phyloP scores from a whole-genome alignment of 2,113 vertebrate genomes.

The Pygathrix nemaeus region DNA sequence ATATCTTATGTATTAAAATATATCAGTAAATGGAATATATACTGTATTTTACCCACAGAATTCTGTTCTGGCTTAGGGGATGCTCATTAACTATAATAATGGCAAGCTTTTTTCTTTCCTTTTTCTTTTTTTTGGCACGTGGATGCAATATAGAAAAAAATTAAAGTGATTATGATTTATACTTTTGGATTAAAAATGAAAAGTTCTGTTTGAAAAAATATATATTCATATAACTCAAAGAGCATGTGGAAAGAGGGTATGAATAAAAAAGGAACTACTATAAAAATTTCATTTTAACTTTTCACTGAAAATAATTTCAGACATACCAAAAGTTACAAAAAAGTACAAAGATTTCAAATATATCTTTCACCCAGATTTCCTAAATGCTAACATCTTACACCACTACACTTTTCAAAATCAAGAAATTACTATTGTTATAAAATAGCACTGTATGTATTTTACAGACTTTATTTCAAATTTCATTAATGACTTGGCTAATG shows the following conservation, averaged over 20 bases:
- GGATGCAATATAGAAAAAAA: not conserved
- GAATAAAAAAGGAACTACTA: not conserved
- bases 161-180: not conserved
- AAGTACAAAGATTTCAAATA: not conserved
- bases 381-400: not conserved
- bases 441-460: not conserved
- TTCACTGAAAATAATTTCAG: slow-evolving; percentile 20
- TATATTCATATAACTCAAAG: not conserved
- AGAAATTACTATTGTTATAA: not conserved
- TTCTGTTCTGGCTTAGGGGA: not conserved
- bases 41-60: not conserved
- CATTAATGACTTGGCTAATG: not conserved
- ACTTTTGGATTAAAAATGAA: slow-evolving; percentile 15
- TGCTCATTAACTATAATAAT: not conserved
- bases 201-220: not conserved
- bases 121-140: not conserved
- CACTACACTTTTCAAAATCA: not conserved
- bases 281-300: not conserved
- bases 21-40: not conserved
- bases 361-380: not conserved
- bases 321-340: not conserved
- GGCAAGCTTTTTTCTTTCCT: too few species aligned
- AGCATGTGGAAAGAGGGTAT: not conserved
- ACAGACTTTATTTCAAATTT: not conserved
- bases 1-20: not conserved